These are phyloP conservation scores for Lepetodrilus schrolli DNA, from an alignment of 2,888 invertebrate genomes.

Conservation along the genomic window DNA sequence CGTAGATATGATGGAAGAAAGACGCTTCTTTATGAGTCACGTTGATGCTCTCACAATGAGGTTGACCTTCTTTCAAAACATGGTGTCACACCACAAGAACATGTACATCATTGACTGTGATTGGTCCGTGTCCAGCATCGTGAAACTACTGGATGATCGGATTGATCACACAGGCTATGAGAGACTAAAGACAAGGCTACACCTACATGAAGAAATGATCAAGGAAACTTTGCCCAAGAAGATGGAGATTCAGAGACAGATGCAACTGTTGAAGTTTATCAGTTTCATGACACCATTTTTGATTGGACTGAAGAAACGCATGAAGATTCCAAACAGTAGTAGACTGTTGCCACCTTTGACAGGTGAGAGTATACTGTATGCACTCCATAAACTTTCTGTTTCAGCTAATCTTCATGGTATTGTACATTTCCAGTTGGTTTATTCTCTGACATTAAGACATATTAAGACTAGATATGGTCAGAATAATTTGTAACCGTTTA, in stretches of 20 bases:
- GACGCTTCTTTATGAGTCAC: conserved; percentile 71
- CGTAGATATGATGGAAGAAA: conserved; percentile 67
- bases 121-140: conserved; percentile 68
- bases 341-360: conserved; percentile 66
- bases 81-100: conserved; percentile 63
- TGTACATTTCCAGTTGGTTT: too few relatives aligned
- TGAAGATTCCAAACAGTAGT: conserved; percentile 73
- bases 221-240: conserved; percentile 68
- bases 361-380: too few relatives aligned
- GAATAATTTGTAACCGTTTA: too few relatives aligned
- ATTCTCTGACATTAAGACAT: too few relatives aligned
- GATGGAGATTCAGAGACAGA: conserved; percentile 61
- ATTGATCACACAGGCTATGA: conserved; percentile 71
- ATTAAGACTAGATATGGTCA: too few relatives aligned
- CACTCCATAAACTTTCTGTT: too few relatives aligned
- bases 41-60: conserved; percentile 69
- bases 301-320: conserved; percentile 72
- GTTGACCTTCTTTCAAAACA: conserved; percentile 68
- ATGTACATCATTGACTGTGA: conserved; percentile 69
- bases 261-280: conserved; percentile 71
- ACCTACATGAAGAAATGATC: conserved; percentile 71
- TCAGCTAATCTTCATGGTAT: too few relatives aligned
- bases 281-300: conserved; percentile 73
- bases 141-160: conserved; percentile 66
- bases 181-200: conserved; percentile 71